phyloP scores from a whole-genome alignment of 2,888 invertebrate species.

The Acronicta leporina region DNA sequence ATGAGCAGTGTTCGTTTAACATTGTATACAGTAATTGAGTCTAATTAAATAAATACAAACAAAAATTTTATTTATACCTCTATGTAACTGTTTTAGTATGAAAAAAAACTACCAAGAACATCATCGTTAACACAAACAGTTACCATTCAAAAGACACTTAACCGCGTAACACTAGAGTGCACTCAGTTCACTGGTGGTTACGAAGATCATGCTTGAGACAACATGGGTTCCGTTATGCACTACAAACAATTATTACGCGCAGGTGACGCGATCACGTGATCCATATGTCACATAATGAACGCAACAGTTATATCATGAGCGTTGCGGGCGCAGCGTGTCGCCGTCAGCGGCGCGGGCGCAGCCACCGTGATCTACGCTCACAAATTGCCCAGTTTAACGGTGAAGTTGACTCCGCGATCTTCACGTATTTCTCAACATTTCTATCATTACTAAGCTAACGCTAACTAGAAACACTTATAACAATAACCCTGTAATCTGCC shows the following conservation, averaged over 20 bases:
- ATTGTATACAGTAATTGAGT: no score
- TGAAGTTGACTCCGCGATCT: conserved; percentile 62
- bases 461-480: conserved; percentile 53
- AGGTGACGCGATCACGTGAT: conserved; percentile 71
- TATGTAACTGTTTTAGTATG: background rate
- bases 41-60: no score
- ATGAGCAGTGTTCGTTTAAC: background rate
- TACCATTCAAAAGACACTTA: conserved; percentile 28
- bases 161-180: conserved; percentile 44
- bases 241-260: conserved; percentile 67
- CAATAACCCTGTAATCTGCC: conserved; percentile 46
- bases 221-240: conserved; percentile 55
- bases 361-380: conserved; percentile 77
- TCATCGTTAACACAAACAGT: conserved; percentile 29
- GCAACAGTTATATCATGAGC: conserved; percentile 80
- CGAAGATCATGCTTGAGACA: conserved; percentile 52
- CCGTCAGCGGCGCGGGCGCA: conserved; percentile 66
- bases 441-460: conserved; percentile 50
- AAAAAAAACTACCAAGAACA: conserved; percentile 26
- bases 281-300: conserved; percentile 81
- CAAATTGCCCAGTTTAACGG: conserved; percentile 88
- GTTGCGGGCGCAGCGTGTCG: conserved; percentile 65
- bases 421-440: conserved; percentile 52
- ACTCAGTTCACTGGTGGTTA: conserved; percentile 32
- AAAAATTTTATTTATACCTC: no score